Conservation (phyloP, 2,888 invertebrate genomes). For the Frankliniella intonsa region DNA sequence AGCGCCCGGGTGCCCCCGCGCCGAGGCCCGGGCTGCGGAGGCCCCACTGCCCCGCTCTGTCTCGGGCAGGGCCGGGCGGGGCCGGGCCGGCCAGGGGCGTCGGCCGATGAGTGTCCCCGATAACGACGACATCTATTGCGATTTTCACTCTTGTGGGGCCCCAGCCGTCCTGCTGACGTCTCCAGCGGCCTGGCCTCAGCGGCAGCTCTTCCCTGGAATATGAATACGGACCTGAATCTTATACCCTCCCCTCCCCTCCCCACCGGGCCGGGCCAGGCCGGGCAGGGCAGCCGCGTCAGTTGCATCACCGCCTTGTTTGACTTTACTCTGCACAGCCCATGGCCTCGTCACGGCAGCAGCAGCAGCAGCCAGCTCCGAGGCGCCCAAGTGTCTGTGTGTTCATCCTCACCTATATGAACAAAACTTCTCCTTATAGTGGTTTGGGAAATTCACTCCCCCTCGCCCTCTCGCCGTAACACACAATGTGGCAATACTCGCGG, state of each 20-base stretch:
- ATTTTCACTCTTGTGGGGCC: constrained; percentile 20
- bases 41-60: too few relatives aligned
- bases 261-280: not conserved
- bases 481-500: too few relatives aligned
- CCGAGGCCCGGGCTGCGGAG: too few relatives aligned
- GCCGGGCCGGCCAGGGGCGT: not conserved
- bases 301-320: not conserved
- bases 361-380: not conserved
- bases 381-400: too few relatives aligned
- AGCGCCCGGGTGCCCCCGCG: too few relatives aligned
- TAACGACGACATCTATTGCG: not conserved
- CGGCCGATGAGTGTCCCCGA: not conserved
- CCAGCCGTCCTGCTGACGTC: too few relatives aligned
- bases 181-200: not conserved
- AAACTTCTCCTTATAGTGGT: not conserved
- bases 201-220: not conserved
- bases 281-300: not conserved
- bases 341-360: not conserved
- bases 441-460: not conserved
- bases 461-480: too few relatives aligned
- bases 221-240: not conserved
- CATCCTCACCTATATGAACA: too few relatives aligned
- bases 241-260: not conserved
- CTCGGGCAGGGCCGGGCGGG: not conserved
- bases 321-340: not conserved